Evolutionary conservation across 30 jellyfish, hydroid and myxozoan genomes (phyloP).

Genomic region (Catostylus mosaicus): DNA sequence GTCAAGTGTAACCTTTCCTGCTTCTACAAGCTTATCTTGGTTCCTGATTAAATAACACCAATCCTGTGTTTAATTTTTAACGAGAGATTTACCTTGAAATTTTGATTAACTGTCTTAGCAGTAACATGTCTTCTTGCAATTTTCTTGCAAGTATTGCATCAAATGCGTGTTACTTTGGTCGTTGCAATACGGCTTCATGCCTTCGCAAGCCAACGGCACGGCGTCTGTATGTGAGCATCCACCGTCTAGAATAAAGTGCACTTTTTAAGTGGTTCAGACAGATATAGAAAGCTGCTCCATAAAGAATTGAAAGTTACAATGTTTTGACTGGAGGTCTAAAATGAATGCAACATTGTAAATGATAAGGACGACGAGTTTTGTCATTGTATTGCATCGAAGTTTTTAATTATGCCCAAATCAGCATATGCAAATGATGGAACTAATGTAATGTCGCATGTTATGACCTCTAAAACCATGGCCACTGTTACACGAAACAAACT

Average conservation of each 20-base stretch:
- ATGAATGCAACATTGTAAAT: not conserved
- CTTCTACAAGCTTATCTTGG: not conserved
- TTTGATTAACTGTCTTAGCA: not conserved
- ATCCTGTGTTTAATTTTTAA: not conserved
- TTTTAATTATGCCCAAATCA: no score
- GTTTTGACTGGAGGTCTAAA: not conserved
- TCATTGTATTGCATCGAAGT: no score
- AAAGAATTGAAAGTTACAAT: not conserved
- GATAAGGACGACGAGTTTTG: not conserved
- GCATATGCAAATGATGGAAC: no score
- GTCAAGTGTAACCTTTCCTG: not conserved
- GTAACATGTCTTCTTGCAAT: conserved; percentile 18
- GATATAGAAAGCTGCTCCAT: not conserved
- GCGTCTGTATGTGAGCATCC: not conserved
- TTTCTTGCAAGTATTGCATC: not conserved
- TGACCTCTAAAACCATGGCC: no score
- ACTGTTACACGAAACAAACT: no score
- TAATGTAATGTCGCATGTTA: no score
- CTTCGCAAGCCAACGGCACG: conserved; percentile 17
- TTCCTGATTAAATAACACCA: no score
- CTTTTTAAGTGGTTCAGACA: no score
- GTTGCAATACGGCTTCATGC: conserved; percentile 18
- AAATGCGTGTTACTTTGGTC: not conserved
- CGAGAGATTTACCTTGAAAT: conserved; percentile 1
- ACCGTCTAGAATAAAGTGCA: not conserved